These are phyloP conservation scores for Theretra japonica DNA, from an alignment of 2,888 invertebrate genomes.

Conservation along the genomic window DNA sequence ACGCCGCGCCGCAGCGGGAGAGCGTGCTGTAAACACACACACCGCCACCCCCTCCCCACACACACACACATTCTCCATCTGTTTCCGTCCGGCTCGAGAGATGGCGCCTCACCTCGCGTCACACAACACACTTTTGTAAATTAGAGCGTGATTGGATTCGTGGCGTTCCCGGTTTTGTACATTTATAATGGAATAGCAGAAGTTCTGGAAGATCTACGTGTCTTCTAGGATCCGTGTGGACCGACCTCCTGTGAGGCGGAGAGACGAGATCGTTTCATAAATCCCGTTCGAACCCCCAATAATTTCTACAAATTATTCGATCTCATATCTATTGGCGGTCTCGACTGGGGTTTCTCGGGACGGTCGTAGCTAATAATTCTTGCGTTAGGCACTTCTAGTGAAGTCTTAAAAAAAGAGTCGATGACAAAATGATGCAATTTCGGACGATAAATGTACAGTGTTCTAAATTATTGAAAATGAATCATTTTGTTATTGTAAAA, in stretches of 20 bases:
- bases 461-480: slow-evolving; percentile 32
- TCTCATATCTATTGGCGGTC: slow-evolving; percentile 57
- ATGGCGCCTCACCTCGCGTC: not conserved
- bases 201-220: not conserved
- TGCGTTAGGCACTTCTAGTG: slow-evolving; percentile 12
- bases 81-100: slow-evolving; percentile 21
- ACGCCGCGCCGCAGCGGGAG: slow-evolving; percentile 86
- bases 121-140: not conserved
- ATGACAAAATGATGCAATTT: slow-evolving; percentile 47
- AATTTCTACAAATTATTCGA: slow-evolving; percentile 53
- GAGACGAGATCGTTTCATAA: not conserved
- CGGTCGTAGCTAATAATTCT: slow-evolving; percentile 18
- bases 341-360: slow-evolving; percentile 46
- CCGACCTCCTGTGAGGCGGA: not conserved
- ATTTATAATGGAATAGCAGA: not conserved
- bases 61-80: not conserved
- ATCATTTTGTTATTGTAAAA: slow-evolving; percentile 32
- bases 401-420: slow-evolving; percentile 15
- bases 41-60: too few species aligned
- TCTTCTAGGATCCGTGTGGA: not conserved
- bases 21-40: slow-evolving; percentile 86
- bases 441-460: slow-evolving; percentile 40
- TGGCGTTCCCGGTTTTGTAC: not conserved
- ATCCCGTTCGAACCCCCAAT: not conserved
- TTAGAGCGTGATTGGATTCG: not conserved